Percentiles rank a stretch among this genome's conserved stretches.
Evolutionary conservation across 2,888 invertebrate genomes (phyloP).

Genomic region (Toxonevra muliebris): DNA sequence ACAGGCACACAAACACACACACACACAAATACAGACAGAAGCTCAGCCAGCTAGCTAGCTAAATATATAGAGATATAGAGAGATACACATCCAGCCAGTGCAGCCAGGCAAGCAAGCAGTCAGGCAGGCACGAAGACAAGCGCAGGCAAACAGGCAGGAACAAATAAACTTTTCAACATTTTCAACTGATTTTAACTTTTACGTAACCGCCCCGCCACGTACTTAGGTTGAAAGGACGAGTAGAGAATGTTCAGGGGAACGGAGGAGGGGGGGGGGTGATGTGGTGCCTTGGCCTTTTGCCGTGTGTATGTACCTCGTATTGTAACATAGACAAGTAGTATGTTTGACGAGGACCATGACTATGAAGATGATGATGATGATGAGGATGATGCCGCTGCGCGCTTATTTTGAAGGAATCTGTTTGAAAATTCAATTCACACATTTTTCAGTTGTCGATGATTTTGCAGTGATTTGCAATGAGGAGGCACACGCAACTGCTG

Average conservation of each 20-base stretch:
- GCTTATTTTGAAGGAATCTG: constrained; percentile 1
- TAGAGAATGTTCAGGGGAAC: no score
- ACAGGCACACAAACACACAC: no score
- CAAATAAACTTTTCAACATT: constrained; percentile 31
- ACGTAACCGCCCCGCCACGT: no score
- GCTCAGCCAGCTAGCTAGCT: neutral
- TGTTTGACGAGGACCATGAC: no score
- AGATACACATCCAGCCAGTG: neutral
- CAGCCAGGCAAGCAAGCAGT: neutral
- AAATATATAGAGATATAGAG: neutral
- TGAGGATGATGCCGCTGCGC: no score
- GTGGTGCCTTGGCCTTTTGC: no score
- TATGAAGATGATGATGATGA: no score
- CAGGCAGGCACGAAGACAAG: neutral
- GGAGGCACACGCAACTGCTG: neutral
- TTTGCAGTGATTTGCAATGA: constrained; percentile 52
- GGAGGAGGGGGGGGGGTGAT: no score
- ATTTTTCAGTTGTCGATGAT: constrained; percentile 59
- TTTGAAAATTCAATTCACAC: constrained; percentile 61
- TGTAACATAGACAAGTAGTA: no score
- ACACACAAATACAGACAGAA: neutral
- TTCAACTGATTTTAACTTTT: constrained; percentile 18
- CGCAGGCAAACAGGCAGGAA: neutral
- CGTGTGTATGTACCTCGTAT: no score
- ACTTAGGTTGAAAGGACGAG: constrained; percentile 8